Evolutionary conservation across 2,888 invertebrate species (phyloP).

Genomic region (Caenorhabditis zanzibari): DNA sequence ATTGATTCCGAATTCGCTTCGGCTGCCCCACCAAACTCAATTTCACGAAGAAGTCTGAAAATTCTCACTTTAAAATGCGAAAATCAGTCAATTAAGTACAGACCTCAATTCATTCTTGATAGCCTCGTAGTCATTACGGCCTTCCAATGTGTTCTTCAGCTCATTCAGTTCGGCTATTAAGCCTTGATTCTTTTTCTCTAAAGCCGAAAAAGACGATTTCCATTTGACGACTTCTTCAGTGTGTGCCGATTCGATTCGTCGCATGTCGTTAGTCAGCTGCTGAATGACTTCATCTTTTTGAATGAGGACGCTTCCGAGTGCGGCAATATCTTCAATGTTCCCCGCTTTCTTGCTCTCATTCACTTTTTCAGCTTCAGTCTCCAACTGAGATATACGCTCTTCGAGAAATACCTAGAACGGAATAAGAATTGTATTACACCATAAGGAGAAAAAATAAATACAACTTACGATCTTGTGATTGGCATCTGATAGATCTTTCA

Average conservation of each 20-base stretch:
- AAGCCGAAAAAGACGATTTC: neutral
- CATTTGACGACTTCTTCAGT: constrained; percentile 34
- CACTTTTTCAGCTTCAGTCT: constrained; percentile 36
- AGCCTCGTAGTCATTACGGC: constrained; percentile 90
- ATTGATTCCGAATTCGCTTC: constrained; percentile 88
- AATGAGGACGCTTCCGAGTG: constrained; percentile 70
- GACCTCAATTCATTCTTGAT: constrained; percentile 91
- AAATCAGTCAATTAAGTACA: neutral
- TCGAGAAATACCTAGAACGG: constrained; percentile 60
- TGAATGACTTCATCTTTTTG: constrained; percentile 84
- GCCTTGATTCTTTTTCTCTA: constrained; percentile 35
- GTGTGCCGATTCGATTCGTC: constrained; percentile 16
- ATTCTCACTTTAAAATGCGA: neutral
- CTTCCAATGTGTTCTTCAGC: constrained; percentile 63
- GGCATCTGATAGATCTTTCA: constrained; percentile 85
- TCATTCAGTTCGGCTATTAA: constrained; percentile 38
- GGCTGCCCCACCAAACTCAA: constrained; percentile 74
- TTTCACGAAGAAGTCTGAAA: constrained; percentile 73
- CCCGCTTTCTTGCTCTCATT: constrained; percentile 49
- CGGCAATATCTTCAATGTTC: constrained; percentile 74
- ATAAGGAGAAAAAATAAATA: neutral
- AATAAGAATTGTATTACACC: neutral
- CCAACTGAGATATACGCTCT: constrained; percentile 58
- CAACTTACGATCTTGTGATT: constrained; percentile 84
- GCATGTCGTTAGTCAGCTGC: constrained; percentile 86